Evolutionary conservation across 2,888 invertebrate species (phyloP).

Genomic region (Hypolimnas misippus): DNA sequence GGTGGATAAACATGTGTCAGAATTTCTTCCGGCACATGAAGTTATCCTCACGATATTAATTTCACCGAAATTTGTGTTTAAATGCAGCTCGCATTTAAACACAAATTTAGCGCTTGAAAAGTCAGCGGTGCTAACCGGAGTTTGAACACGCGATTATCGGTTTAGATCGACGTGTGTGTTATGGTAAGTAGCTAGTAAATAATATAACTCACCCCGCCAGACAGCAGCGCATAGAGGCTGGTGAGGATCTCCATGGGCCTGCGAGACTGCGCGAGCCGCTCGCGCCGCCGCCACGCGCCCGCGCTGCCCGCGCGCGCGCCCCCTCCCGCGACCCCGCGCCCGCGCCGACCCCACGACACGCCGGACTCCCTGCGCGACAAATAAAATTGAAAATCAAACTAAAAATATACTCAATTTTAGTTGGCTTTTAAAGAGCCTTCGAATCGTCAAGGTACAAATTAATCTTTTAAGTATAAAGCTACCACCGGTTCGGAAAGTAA

Average conservation of each 20-base stretch:
- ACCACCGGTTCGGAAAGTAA: too few relatives aligned
- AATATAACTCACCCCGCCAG: slow-evolving; percentile 69
- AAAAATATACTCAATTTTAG: neutral
- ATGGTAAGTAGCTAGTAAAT: neutral
- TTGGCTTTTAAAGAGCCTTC: too few relatives aligned
- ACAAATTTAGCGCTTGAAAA: too few relatives aligned
- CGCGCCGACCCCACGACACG: slow-evolving; percentile 66
- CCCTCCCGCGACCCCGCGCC: slow-evolving; percentile 57
- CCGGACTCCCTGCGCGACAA: slow-evolving; percentile 64
- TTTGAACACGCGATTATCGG: too few relatives aligned
- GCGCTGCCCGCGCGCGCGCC: slow-evolving; percentile 57
- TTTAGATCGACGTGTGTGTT: neutral
- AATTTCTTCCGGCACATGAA: too few relatives aligned
- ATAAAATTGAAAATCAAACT: neutral
- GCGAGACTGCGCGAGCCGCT: slow-evolving; percentile 74
- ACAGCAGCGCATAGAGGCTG: slow-evolving; percentile 80
- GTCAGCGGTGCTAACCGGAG: too few relatives aligned
- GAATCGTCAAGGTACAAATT: too few relatives aligned
- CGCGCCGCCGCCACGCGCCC: slow-evolving; percentile 76
- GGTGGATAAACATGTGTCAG: too few relatives aligned
- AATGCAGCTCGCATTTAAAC: too few relatives aligned
- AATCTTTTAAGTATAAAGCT: too few relatives aligned
- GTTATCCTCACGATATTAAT: too few relatives aligned
- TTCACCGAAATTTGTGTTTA: too few relatives aligned
- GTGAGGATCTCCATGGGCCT: slow-evolving; percentile 83